Evolutionary conservation across 2,113 vertebrate genomes (phyloP).

Genomic region (Hemibagrus wyckioides): DNA sequence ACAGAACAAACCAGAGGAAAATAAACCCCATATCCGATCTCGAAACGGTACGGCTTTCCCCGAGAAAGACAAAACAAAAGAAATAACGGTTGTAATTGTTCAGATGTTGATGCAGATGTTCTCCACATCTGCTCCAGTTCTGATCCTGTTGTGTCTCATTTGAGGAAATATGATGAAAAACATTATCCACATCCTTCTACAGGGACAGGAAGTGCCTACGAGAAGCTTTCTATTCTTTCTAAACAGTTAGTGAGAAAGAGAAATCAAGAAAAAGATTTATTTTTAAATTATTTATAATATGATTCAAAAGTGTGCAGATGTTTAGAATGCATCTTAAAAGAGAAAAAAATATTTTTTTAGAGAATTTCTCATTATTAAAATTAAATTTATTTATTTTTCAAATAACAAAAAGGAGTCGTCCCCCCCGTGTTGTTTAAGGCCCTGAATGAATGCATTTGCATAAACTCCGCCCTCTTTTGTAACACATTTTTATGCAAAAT

Average conservation of each 20-base stretch:
- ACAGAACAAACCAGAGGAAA: background rate
- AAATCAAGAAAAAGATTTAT: too few species aligned
- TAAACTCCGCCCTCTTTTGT: background rate
- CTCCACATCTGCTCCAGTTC: constrained; percentile 38
- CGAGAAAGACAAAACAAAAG: background rate
- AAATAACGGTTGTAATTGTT: constrained; percentile 44
- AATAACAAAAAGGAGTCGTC: background rate
- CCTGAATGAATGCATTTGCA: background rate
- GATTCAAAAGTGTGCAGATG: background rate
- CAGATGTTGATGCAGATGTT: constrained; percentile 51
- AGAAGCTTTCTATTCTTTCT: background rate
- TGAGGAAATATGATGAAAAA: background rate
- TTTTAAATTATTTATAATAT: background rate
- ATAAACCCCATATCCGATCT: background rate
- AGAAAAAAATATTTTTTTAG: background rate
- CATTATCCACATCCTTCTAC: background rate
- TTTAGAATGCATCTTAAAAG: background rate
- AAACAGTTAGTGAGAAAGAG: background rate
- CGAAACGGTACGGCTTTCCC: background rate
- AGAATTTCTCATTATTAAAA: background rate
- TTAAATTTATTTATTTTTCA: background rate
- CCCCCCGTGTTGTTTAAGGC: background rate
- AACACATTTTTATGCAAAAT: background rate
- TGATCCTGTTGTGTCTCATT: constrained; percentile 15
- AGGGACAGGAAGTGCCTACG: background rate